Evolutionary conservation across 2,113 vertebrate genomes (phyloP), one percentile per base, ranked within the genome.

Genomic region (Arenaria interpres): DNA sequence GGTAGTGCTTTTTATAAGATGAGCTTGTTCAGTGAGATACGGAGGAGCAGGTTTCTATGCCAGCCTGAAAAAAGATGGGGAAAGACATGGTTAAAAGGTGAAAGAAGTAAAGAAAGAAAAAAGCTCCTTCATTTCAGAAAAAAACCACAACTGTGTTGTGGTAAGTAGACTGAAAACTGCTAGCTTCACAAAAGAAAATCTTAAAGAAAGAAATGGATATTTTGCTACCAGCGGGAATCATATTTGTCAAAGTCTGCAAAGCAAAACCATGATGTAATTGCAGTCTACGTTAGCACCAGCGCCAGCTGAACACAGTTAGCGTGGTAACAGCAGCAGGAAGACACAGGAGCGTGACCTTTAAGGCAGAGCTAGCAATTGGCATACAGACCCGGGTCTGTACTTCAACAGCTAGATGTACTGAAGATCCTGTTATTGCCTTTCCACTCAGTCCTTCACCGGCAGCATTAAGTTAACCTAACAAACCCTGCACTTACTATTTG

Each of bases 331-430:
- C 80, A 87, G 59, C 25, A 56, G 27, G 54, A 77, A 89, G 27
- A 43, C 60, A 50, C 19, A 37, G 66, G 35, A 88, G 22, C 53
- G 6, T 2, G 8, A 86, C 85, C 82, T 86, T 66, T 54, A 88
- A 60, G 0, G 39, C 57, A 80, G 67, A 81, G 77, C 45, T 9
- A 28, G 56, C 13, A 18, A n/a, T 9, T 35, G 64, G 81, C 1
- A 0, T 6, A 30, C 37, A 85, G 64, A 37, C 19, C 27, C 0
- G 1, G 35, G 22, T 13, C 59, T 66, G 63, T 7, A 17, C 19
- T 83, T 80, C 67, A 46, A 11, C 50, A 71, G 39, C 21, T 11
- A 46, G 28, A 74, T 19, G 45, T 41, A 72, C 53, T 80, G 9
- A 74, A 41, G 41, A 80, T 6, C 2, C 2, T 4, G 23, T n/a